Conservation (phyloP, 2,113 vertebrate species). For the Sinocyclocheilus maitianheensis region DNA sequence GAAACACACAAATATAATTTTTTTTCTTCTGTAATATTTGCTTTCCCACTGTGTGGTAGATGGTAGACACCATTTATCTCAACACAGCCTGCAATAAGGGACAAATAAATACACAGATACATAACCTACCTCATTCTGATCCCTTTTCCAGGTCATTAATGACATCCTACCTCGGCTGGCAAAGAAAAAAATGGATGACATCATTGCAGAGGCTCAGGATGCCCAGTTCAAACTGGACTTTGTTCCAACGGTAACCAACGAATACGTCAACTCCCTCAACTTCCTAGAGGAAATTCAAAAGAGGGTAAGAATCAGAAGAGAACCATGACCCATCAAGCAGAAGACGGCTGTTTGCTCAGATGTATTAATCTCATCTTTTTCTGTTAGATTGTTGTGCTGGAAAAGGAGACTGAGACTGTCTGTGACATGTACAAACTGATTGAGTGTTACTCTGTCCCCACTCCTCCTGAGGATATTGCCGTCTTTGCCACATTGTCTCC, state of each 20-base stretch:
- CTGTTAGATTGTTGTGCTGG: conserved; percentile 76
- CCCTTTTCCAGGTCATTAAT: conserved; percentile 76
- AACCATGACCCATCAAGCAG: background rate
- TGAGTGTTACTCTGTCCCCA: conserved; percentile 74
- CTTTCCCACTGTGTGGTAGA: background rate
- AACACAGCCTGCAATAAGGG: background rate
- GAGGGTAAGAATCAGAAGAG: conserved; percentile 71
- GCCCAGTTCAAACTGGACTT: conserved; percentile 80
- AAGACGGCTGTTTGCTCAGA: background rate
- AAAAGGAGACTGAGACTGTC: conserved; percentile 76
- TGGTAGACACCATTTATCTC: background rate
- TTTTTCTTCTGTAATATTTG: background rate
- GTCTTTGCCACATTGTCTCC: conserved; percentile 77
- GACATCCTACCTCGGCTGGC: conserved; percentile 76
- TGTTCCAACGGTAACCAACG: conserved; percentile 73
- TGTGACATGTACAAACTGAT: conserved; percentile 83
- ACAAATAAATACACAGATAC: background rate
- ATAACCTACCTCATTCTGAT: background rate
- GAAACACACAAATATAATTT: conserved; percentile 12
- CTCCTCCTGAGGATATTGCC: conserved; percentile 80
- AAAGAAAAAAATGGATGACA: conserved; percentile 78
- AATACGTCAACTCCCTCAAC: conserved; percentile 77
- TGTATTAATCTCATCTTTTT: background rate
- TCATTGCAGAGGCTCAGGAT: conserved; percentile 78
- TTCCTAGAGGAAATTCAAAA: conserved; percentile 84